A percentile compares a stretch with the other conserved stretches of the same genome.
These are phyloP conservation scores for Butastur rufipennis DNA, from an alignment of 2,113 vertebrate genomes.

Conservation along the genomic window DNA sequence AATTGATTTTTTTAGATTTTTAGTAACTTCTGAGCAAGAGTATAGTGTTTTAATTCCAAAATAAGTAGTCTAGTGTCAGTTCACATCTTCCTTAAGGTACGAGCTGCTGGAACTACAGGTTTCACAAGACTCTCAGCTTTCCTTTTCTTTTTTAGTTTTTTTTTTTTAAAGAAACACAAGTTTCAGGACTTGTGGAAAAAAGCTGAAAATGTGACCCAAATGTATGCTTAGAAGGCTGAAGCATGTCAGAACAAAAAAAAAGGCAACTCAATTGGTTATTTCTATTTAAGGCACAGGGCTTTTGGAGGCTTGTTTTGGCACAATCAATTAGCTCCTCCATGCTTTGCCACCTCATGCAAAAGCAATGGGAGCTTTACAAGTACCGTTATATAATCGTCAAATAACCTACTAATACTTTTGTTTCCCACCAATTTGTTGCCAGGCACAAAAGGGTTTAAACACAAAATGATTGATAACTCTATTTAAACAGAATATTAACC, in stretches of 20 bases:
- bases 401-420: background rate
- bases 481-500: conserved; percentile 52
- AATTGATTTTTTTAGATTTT: background rate
- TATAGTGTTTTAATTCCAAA: background rate
- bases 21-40: background rate
- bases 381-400: conserved; percentile 10
- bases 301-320: conserved; percentile 13
- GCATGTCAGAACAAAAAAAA: background rate
- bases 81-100: background rate
- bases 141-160: background rate
- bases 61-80: background rate
- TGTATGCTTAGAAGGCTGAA: background rate
- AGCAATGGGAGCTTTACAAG: conserved; percentile 31
- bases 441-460: conserved; percentile 51
- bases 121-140: background rate
- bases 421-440: conserved; percentile 31
- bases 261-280: background rate
- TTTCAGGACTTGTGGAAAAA: background rate
- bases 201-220: background rate
- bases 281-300: background rate
- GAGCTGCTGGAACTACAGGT: background rate
- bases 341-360: background rate
- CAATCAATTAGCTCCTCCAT: background rate
- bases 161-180: background rate
- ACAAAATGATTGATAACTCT: conserved; percentile 54